Evolutionary conservation across 2,113 vertebrate species (phyloP).

Genomic region (Crypturellus undulatus): DNA sequence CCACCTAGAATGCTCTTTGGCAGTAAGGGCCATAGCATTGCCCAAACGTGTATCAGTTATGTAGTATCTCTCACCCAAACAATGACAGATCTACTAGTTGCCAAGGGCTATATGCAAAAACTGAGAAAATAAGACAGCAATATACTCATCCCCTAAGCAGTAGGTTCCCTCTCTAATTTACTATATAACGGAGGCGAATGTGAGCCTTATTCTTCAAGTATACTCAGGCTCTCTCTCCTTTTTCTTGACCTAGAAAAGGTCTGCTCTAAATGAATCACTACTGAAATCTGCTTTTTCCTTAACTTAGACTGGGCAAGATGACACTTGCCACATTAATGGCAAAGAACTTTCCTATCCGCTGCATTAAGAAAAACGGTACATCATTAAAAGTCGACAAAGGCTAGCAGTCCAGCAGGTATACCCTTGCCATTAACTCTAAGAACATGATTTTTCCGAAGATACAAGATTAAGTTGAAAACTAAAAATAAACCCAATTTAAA

Average conservation of each 20-base stretch:
- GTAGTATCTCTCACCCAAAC: not conserved
- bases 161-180: not conserved
- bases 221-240: not conserved
- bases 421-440: not conserved
- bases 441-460: not conserved
- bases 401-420: not conserved
- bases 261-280: not conserved
- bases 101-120: not conserved
- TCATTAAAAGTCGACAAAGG: not conserved
- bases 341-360: not conserved
- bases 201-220: not conserved
- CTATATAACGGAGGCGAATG: not conserved
- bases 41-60: not conserved
- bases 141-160: not conserved
- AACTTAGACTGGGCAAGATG: not conserved
- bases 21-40: not conserved
- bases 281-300: not conserved
- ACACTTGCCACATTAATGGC: not conserved
- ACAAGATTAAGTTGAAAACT: not conserved
- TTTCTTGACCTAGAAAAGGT: not conserved
- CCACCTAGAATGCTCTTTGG: accelerated
- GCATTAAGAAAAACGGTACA: not conserved
- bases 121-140: not conserved
- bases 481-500: not conserved
- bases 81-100: not conserved